phyloP scores from a whole-genome alignment of 2,888 invertebrate species.

The Odontocolon sp. region DNA sequence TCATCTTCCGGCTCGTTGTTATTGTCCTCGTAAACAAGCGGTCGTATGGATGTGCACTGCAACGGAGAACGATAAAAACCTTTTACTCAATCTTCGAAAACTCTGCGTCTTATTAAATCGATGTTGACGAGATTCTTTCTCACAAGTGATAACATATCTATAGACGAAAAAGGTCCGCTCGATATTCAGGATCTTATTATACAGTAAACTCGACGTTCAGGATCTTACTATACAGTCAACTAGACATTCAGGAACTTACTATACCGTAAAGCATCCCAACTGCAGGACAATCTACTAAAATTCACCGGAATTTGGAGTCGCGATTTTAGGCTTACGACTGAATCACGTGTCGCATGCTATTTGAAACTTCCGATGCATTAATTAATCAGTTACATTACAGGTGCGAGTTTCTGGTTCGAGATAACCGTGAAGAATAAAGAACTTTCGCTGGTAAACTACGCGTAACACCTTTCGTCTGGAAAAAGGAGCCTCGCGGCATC shows the following conservation, averaged over 20 bases:
- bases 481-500: not conserved
- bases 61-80: constrained; percentile 24
- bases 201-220: too few relatives aligned
- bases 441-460: not conserved
- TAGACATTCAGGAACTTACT: constrained; percentile 42
- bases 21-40: constrained; percentile 60
- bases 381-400: too few relatives aligned
- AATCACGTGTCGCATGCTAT: too few relatives aligned
- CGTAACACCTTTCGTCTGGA: not conserved
- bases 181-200: too few relatives aligned
- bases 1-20: constrained; percentile 59
- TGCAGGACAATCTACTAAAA: not conserved
- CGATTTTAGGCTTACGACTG: too few relatives aligned
- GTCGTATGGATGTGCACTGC: constrained; percentile 67
- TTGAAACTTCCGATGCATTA: too few relatives aligned
- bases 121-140: not conserved
- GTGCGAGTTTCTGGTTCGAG: not conserved
- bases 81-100: not conserved
- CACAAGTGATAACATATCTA: not conserved
- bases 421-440: not conserved
- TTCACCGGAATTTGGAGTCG: too few relatives aligned
- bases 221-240: not conserved
- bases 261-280: constrained; percentile 37
- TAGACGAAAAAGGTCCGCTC: not conserved
- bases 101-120: not conserved